A percentile compares a stretch with the other conserved stretches of the same genome.
Conservation (phyloP, 2,888 invertebrate species). For the Notodonta ziczac region DNA sequence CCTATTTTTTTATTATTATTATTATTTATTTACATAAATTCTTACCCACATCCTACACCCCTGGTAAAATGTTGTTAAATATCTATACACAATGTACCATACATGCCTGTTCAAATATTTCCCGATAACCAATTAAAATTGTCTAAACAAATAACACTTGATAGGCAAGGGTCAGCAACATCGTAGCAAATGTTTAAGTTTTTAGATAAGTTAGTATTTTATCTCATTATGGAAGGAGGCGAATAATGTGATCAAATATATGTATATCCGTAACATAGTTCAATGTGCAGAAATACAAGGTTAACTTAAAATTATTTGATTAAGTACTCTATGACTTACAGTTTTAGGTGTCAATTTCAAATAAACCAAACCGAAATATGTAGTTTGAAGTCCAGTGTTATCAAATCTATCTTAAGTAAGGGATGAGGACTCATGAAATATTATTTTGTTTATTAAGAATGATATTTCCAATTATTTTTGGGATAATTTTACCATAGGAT, state of each 20-base stretch:
- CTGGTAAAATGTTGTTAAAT: background rate
- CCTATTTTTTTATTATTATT: too few relatives aligned
- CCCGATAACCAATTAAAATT: slow-evolving; percentile 25
- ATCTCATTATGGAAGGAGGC: background rate
- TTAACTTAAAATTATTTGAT: too few relatives aligned
- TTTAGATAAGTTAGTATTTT: background rate
- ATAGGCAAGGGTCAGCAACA: slow-evolving; percentile 22
- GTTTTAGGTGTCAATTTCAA: too few relatives aligned
- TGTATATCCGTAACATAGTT: background rate
- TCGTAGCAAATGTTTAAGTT: background rate
- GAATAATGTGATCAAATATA: background rate
- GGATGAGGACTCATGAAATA: too few relatives aligned
- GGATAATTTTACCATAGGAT: too few relatives aligned
- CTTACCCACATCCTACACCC: background rate
- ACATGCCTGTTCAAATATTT: slow-evolving; percentile 20
- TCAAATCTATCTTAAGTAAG: too few relatives aligned
- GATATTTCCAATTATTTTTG: too few relatives aligned
- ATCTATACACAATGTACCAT: slow-evolving; percentile 14
- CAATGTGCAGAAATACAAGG: background rate
- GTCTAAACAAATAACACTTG: slow-evolving; percentile 25
- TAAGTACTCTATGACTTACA: too few relatives aligned
- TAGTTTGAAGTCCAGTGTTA: too few relatives aligned
- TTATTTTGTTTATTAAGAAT: too few relatives aligned
- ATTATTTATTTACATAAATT: too few relatives aligned
- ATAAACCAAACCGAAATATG: too few relatives aligned